Base-by-base conservation (phyloP, 2,113 vertebrate genomes). In the Melanocharis versteri region DNA sequence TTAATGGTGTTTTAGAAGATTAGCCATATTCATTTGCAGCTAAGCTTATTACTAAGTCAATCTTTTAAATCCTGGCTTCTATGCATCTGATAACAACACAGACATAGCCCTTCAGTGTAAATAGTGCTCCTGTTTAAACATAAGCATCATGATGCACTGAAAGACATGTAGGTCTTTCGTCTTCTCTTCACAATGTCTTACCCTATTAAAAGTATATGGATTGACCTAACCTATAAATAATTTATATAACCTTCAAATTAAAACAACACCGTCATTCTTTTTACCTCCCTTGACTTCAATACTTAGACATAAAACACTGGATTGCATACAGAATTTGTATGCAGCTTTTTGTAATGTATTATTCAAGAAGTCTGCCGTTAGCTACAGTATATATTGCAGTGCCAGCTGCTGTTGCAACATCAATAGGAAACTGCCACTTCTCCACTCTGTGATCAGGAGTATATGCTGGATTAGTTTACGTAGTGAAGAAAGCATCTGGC, bases 321-420 rank as follows among this genome's bases (percentile, higher is more conserved):
- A 50, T 80, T 77, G 68, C 62, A 40, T 44, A 39, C 39, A 87
- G 72, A 84, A 84, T 54, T 47, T 79, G 64, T 66, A 64, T 56
- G 35, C 47, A 89, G 26, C 22, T 58, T 83, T 96, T 80, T 87
- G 51, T 89, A 60, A 94, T 93, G 73, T 75, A 89, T 95, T 95
- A 91, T 94, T 97, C 84, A 94, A 62, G 72, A 94, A 78, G 64
- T 89, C 81, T 94, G 54, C 60, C 35, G 20, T 91, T 87, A 93
- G 39, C 51, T 87, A 87, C 35, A 47, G 35, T 66, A 68, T 79
- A 47, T 68, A 66, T 50, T 84, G 60, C 56, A 81, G 56, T 47
- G 81, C 47, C 77, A 91, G 69, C 60, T 95, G 77, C 51, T 65
- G 40, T 84, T 78, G 64, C 47, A 94, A 47, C 42, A 33, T 81